Conservation (phyloP, 2,113 vertebrate genomes). For the Nyctibius bracteatus region DNA sequence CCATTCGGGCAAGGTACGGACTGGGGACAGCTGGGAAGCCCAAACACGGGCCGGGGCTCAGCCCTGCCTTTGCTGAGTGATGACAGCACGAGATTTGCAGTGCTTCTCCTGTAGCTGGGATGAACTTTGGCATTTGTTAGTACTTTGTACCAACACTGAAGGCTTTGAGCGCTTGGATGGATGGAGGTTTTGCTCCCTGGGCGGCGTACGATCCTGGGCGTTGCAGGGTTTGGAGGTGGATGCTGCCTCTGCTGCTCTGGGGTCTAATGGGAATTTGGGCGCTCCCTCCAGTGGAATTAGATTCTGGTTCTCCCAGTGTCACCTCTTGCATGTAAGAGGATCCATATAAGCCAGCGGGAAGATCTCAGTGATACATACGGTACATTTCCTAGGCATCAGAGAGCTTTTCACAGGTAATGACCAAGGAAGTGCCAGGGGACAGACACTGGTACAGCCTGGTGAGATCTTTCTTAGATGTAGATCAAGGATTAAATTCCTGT, state of each 20-base stretch:
- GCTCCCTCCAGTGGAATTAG: not conserved
- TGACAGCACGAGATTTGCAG: rapidly evolving
- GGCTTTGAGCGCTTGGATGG: rapidly evolving
- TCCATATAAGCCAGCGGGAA: not conserved
- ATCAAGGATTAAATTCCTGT: not conserved
- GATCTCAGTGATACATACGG: not conserved
- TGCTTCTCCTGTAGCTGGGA: not conserved
- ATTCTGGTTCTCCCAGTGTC: not conserved
- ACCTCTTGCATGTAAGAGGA: not conserved
- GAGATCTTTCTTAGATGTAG: not conserved
- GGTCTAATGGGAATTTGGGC: not conserved
- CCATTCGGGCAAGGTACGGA: constrained; percentile 90
- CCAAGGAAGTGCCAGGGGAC: not conserved
- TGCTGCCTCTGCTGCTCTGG: not conserved
- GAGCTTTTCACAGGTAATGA: not conserved
- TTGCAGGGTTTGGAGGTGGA: not conserved
- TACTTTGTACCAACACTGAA: not conserved
- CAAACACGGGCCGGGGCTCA: rapidly evolving
- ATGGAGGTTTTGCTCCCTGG: not conserved
- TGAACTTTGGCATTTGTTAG: not conserved
- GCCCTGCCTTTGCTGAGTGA: not conserved
- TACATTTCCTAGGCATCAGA: not conserved
- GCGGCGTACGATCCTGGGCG: not conserved
- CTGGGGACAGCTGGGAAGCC: not conserved
- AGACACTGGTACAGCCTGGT: not conserved